A percentile compares a stretch with the other conserved stretches of the same genome.
phyloP scores from a whole-genome alignment of 2,888 invertebrate genomes.

The Agrotis exclamationis region DNA sequence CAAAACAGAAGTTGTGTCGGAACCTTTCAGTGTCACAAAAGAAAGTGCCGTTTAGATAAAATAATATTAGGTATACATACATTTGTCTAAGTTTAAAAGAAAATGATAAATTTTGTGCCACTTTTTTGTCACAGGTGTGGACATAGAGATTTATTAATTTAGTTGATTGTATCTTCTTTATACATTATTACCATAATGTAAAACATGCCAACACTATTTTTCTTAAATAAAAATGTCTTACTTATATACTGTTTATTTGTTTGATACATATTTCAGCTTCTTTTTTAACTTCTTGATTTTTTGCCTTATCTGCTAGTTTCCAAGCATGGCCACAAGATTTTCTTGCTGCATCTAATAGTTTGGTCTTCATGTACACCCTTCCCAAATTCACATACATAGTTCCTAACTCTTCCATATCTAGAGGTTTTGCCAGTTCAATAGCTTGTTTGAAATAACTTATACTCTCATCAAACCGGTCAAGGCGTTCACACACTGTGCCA shows the following conservation, averaged over 20 bases:
- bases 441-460: slow-evolving; percentile 94
- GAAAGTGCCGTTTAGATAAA: slow-evolving; percentile 92
- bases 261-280: slow-evolving; percentile 95
- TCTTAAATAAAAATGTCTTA: slow-evolving; percentile 71
- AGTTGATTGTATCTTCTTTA: slow-evolving; percentile 42
- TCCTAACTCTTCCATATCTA: slow-evolving; percentile 93
- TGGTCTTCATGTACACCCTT: slow-evolving; percentile 94
- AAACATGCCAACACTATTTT: slow-evolving; percentile 61
- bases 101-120: slow-evolving; percentile 48
- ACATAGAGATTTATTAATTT: slow-evolving; percentile 49
- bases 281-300: slow-evolving; percentile 92
- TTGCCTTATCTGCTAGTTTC: slow-evolving; percentile 92
- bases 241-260: slow-evolving; percentile 91
- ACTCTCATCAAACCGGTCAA: slow-evolving; percentile 92
- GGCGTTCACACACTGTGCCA: slow-evolving; percentile 92
- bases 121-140: slow-evolving; percentile 44
- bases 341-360: slow-evolving; percentile 93
- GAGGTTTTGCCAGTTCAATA: slow-evolving; percentile 91
- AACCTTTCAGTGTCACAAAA: slow-evolving; percentile 97
- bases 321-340: slow-evolving; percentile 93
- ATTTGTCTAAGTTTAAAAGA: slow-evolving; percentile 35
- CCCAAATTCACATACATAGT: slow-evolving; percentile 96
- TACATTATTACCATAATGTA: slow-evolving; percentile 42
- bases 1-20: slow-evolving; percentile 93
- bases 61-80: slow-evolving; percentile 34